Conservation (phyloP, 2,888 invertebrate species). For the Falcaria lacertinaria region DNA sequence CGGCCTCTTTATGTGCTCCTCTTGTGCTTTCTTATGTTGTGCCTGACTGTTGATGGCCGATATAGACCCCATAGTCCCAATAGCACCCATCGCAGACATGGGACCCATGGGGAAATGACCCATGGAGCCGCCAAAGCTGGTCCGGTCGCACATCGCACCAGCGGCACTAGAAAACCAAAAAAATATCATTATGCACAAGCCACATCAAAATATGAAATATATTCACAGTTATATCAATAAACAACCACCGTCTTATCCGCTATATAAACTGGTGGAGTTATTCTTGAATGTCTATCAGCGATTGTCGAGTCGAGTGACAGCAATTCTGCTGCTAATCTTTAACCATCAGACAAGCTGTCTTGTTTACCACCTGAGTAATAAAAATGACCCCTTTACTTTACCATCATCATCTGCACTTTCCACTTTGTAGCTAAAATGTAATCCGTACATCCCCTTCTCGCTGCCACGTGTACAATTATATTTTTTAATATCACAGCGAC, state of each 20-base stretch:
- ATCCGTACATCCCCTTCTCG: slow-evolving; percentile 23
- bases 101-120: slow-evolving; percentile 76
- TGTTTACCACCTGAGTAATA: slow-evolving; percentile 9
- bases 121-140: slow-evolving; percentile 82
- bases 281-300: too few relatives aligned
- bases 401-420: too few relatives aligned
- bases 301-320: too few relatives aligned
- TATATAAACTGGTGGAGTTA: too few relatives aligned
- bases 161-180: slow-evolving; percentile 78
- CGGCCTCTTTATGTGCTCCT: slow-evolving; percentile 96
- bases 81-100: slow-evolving; percentile 78
- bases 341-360: too few relatives aligned
- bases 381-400: slow-evolving; percentile 6
- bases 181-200: too few relatives aligned
- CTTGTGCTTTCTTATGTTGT: slow-evolving; percentile 81
- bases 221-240: too few relatives aligned
- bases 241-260: too few relatives aligned
- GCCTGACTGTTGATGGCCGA: slow-evolving; percentile 79
- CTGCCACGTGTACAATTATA: slow-evolving; percentile 55
- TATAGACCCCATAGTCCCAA: slow-evolving; percentile 76
- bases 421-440: slow-evolving; percentile 23
- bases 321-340: too few relatives aligned
- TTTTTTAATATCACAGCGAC: slow-evolving; percentile 65
- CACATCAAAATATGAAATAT: too few relatives aligned
- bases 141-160: slow-evolving; percentile 85